These are phyloP conservation scores for Limnephilus lunatus DNA, from an alignment of 2,888 invertebrate species.

Conservation along the genomic window DNA sequence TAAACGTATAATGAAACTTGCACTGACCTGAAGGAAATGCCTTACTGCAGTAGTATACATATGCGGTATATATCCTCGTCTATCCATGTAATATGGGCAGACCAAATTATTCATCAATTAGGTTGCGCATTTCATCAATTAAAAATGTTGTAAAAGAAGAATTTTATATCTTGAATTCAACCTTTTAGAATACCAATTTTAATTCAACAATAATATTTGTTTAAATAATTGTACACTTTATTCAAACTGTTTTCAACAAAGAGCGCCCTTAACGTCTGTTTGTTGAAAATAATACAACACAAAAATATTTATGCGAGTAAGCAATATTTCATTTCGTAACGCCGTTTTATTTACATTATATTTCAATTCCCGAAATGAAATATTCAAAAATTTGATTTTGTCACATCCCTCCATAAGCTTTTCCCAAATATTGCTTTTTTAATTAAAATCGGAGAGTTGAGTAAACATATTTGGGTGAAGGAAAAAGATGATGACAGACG, in stretches of 20 bases:
- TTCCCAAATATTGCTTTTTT: neutral
- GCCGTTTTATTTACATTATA: neutral
- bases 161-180: too few relatives aligned
- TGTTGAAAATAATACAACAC: neutral
- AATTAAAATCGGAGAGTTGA: neutral
- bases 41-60: too few relatives aligned
- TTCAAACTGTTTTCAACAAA: neutral
- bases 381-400: neutral
- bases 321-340: neutral
- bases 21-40: too few relatives aligned
- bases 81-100: too few relatives aligned
- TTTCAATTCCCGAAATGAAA: conserved; percentile 2
- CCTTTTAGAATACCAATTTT: too few relatives aligned
- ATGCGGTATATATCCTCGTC: too few relatives aligned
- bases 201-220: neutral
- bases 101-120: too few relatives aligned
- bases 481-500: neutral
- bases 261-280: neutral
- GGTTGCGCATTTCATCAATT: too few relatives aligned
- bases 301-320: neutral
- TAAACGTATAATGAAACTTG: too few relatives aligned
- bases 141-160: too few relatives aligned
- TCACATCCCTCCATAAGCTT: neutral
- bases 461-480: neutral
- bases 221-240: neutral